Evolutionary conservation across 2,888 invertebrate species (phyloP), one percentile per base, ranked within the genome.

Genomic region (Eupsilia transversa): DNA sequence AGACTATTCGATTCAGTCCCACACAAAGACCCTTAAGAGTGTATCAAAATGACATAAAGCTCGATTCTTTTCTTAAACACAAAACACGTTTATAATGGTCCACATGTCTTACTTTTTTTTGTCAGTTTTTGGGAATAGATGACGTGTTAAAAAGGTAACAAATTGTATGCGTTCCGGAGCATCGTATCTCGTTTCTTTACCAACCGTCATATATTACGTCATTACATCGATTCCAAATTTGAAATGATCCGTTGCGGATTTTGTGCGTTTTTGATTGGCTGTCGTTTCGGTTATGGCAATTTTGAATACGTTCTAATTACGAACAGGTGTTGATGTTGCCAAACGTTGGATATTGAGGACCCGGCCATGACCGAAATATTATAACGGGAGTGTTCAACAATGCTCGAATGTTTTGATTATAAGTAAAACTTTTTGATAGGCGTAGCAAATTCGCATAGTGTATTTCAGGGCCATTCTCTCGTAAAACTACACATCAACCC

Each of bases 11-110:
- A 93, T 91, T 89, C 91, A 92, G 89, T 88, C 88, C 88, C 88
- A 91, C 93, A 96, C 95, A 96, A 96, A 94, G 91, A 92, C 87
- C 91, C 90, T 92, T 92, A 90, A 91, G 94, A 96, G 95, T 96
- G 94, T 95, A 96, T 96, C 96, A 96, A 96, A 96, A 95, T 94
- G 96, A 96, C 95, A 96, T 96, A 95, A 96, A 96, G 94, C 94
- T 91, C 90, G 91, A 92, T 92, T 93, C 94, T 93, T 94, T 93
- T 94, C 91, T 85, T 79, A 79, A 88, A 87, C 87, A 87, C 87
- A 94, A 94, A 94, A 95, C 94, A 93, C 90, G 91, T 92, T 92
- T 91, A 94, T 94, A 96, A 95, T 93, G 93, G 94, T 86, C 91
- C 94, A 93, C 94, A 94, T 94, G 94, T 94, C 92, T 91, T 89